Base-by-base conservation (phyloP, 1,140 invertebrate species). In the Theocolax elegans region DNA sequence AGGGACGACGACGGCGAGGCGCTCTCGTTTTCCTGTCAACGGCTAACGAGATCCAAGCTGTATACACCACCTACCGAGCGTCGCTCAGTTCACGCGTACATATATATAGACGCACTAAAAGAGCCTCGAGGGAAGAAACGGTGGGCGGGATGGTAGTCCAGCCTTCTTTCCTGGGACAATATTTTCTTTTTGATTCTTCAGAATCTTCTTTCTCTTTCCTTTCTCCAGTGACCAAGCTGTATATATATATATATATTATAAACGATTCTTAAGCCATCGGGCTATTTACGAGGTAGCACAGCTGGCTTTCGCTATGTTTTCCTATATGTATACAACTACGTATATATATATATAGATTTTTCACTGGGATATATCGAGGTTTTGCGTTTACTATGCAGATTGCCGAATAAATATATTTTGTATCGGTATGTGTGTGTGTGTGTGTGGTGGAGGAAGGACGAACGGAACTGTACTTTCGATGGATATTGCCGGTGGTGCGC, bases 11-110 rank as follows among this genome's bases (percentile, higher is more conserved):
- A 53, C 10, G 1, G 17, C 19, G 42, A 19, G 42, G 66, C 65
- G 74, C 72, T 66, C 74, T 72, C 67, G 77, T 73, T 71, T 77
- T 76, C 73, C 77, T 79, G 81, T 82, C 81, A 81, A 67, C 80
- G 73, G 59, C 75, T 80, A 79, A 81, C 80, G 74, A 81, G 74
- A 72, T 75, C 74, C 79, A 74, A 73, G 75, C 70, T 54, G n/a
- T 59, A 15, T 17, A 44, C 17, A 67, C 53, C 44, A 67, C 53
- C 54, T 54, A 62, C 35, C 19, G 35, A 15, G 48, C 15, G 27
- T 56, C 12, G 15, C 3, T 3, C 12, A 17, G 42, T 15, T 15
- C 42, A 9, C 15, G 53, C 17, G 27, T 53, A n/a, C 2, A 23
- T 46, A n/a, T n/a, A 60, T 46, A 60, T 27, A 60, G 42, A 42